Base-by-base conservation (phyloP, 53 echinoderm and acorn worm genomes). In the Apostichopus leukothele region DNA sequence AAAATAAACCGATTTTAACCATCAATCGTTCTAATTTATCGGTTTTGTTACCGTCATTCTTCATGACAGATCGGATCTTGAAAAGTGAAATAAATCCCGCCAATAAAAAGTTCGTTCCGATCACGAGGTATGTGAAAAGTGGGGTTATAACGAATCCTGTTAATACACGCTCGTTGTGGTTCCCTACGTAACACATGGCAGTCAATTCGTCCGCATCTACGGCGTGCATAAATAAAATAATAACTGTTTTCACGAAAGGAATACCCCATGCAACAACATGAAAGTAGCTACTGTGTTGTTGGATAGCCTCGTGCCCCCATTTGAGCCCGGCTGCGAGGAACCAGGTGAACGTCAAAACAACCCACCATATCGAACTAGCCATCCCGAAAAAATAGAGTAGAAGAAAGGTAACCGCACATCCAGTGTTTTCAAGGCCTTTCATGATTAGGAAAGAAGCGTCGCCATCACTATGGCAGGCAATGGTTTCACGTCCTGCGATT, bases 331-430 rank as follows among this genome's bases (percentile, higher is more conserved):
- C 99, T 10, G 99, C 99, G 8, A 99, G 94, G 83, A 99, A 99
- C 99, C 99, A 99, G 6, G 99, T 99, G 89, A 99, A 99, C 2
- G 99, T 94, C 50, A 99, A 76, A 18, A 96, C 91, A 9, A 99
- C 99, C 99, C 99, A 99, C 99, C 99, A 99, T 73, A 99, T 92
- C 8, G 99, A 96, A 53, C 96, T 96, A 14, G 99, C 99, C 99
- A 99, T 99, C 23, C 99, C 99, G 88, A 99, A 99, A 90, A 96
- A 96, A 57, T 96, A 96, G 4, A 99, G 84, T 18, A 96, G 89
- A 13, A 99, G 91, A 83, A 99, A 99, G 4, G 95, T 95, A 39
- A 96, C 96, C 10, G 99, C 99, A 86, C 99, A 99, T 1, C 99
- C 99, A 1, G 99, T 99, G 79, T 96, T 99, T 90, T 99, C 95